A percentile compares a stretch with the other conserved stretches of the same genome.
Conservation (phyloP, 2,797 vertebrate species). For the Rallus crepitans region DNA sequence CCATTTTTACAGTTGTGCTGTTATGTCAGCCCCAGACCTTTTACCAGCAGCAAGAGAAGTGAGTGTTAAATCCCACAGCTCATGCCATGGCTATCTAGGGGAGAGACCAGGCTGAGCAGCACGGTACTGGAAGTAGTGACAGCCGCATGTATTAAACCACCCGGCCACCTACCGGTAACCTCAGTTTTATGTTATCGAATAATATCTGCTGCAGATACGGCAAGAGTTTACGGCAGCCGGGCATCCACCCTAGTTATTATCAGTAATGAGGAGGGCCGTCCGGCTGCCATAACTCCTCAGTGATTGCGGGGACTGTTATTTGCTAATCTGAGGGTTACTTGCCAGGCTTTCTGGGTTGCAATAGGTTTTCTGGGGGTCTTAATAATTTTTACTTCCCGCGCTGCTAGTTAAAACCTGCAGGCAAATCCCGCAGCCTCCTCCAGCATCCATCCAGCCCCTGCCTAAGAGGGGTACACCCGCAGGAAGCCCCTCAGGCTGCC, state of each 20-base stretch:
- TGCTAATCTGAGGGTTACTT: not conserved
- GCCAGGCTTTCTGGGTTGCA: not conserved
- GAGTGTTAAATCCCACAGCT: fast-evolving
- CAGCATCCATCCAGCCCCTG: not conserved
- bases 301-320: not conserved
- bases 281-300: not conserved
- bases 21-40: not conserved
- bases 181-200: not conserved
- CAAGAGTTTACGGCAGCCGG: not conserved
- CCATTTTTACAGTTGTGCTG: not conserved
- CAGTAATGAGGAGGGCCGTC: fast-evolving
- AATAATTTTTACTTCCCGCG: not conserved
- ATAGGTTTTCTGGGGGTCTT: not conserved
- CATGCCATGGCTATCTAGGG: fast-evolving
- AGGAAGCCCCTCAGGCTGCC: not conserved
- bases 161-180: constrained; percentile 22
- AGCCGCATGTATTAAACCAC: not conserved
- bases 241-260: not conserved
- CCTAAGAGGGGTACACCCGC: not conserved
- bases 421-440: not conserved
- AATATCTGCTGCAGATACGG: not conserved
- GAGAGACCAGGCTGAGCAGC: not conserved
- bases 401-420: not conserved
- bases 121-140: fast-evolving
- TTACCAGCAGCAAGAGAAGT: fast-evolving